Evolutionary conservation across 2,888 invertebrate species (phyloP).

Genomic region (Meghimatium bilineatum): DNA sequence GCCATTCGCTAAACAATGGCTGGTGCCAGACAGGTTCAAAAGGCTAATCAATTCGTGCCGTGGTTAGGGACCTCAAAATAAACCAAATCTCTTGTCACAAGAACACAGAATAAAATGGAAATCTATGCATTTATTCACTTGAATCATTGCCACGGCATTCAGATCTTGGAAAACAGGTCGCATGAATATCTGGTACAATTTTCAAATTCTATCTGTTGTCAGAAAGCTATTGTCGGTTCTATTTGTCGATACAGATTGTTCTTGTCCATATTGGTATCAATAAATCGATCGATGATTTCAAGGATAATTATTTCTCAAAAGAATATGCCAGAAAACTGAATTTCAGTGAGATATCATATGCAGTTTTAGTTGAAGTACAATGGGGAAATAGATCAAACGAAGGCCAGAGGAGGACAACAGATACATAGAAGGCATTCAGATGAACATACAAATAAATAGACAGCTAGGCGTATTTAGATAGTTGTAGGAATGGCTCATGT

Average conservation of each 20-base stretch:
- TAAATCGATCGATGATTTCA: constrained; percentile 5
- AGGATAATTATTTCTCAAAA: background rate
- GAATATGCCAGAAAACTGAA: background rate
- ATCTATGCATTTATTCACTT: background rate
- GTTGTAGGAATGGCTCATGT: too few relatives aligned
- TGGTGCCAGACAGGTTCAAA: background rate
- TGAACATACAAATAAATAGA: background rate
- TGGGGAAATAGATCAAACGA: background rate
- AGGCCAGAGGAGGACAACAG: background rate
- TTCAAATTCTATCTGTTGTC: background rate
- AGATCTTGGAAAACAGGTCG: background rate
- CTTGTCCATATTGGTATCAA: background rate
- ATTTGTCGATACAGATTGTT: constrained; percentile 11
- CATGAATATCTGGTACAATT: background rate
- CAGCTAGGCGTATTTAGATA: background rate
- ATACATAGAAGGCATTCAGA: background rate
- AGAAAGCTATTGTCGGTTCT: background rate
- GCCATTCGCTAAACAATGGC: constrained; percentile 10
- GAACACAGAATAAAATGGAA: background rate
- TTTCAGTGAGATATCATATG: background rate
- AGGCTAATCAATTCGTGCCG: constrained; percentile 20
- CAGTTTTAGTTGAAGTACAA: background rate
- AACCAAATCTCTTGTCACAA: background rate
- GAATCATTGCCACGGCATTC: background rate
- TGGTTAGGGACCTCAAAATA: background rate